These are phyloP conservation scores for Tipula confusa DNA, from an alignment of 2,888 invertebrate species.

Conservation along the genomic window DNA sequence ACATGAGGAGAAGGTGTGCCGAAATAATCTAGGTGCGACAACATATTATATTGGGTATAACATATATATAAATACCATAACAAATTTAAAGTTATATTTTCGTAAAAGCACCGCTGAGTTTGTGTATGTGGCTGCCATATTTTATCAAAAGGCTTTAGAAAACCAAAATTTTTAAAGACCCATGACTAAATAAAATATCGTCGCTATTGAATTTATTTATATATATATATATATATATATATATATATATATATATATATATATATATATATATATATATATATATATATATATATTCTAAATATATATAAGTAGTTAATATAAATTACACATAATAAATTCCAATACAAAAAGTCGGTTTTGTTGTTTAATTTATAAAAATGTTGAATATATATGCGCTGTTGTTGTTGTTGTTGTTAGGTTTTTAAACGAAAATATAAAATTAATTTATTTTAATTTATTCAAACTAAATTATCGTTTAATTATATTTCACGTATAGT, in stretches of 20 bases:
- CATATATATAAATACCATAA: too few species aligned
- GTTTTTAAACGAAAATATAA: not conserved
- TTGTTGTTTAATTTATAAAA: not conserved
- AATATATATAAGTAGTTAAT: not conserved
- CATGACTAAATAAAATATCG: not conserved
- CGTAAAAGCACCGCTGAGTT: not conserved
- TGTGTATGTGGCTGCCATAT: not conserved
- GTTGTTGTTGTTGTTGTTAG: not conserved
- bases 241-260: too few species aligned
- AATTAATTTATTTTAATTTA: slow-evolving; percentile 15
- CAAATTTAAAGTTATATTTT: not conserved
- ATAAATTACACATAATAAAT: slow-evolving; percentile 12
- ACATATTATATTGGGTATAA: not conserved
- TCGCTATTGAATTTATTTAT: not conserved
- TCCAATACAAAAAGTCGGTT: not conserved
- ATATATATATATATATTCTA: too few species aligned
- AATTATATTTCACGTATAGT: slow-evolving; percentile 9
- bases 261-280: too few species aligned
- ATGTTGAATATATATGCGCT: not conserved
- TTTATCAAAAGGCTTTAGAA: not conserved
- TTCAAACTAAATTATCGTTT: slow-evolving; percentile 16
- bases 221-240: too few species aligned
- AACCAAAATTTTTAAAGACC: not conserved
- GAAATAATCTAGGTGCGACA: not conserved
- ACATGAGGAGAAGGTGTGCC: not conserved